A percentile compares a stretch with the other conserved stretches of the same genome.
Conservation (phyloP, 2,888 invertebrate species). For the Athrips mouffetella region DNA sequence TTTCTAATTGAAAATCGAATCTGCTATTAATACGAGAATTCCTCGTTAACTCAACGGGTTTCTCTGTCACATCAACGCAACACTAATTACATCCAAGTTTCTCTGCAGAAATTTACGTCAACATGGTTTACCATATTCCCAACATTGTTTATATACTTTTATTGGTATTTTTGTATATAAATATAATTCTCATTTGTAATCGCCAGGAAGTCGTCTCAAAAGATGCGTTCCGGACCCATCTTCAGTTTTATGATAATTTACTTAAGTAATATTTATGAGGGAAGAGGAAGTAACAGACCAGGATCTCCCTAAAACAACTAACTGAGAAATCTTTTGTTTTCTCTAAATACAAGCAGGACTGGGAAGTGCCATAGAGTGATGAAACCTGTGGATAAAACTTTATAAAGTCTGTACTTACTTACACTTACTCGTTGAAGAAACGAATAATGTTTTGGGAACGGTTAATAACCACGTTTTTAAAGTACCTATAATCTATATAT, state of each 20-base stretch:
- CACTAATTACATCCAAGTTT: slow-evolving; percentile 5
- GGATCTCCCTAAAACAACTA: background rate
- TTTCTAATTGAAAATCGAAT: background rate
- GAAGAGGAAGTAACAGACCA: background rate
- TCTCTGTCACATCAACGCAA: background rate
- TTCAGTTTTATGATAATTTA: background rate
- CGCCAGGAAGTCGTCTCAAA: background rate
- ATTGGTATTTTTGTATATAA: background rate
- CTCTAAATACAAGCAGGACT: background rate
- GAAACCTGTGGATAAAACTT: background rate
- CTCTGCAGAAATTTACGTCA: background rate
- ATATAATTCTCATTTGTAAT: background rate
- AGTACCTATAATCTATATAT: too few species aligned
- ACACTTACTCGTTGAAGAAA: too few species aligned
- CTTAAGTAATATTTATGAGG: slow-evolving; percentile 3
- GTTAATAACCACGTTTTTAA: too few species aligned
- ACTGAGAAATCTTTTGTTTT: background rate
- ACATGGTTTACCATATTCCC: too few species aligned
- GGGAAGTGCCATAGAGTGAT: too few species aligned
- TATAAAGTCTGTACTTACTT: too few species aligned
- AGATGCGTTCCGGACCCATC: background rate
- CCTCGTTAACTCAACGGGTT: slow-evolving; percentile 1
- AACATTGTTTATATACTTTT: too few species aligned
- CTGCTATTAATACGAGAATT: background rate
- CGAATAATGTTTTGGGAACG: too few species aligned